Evolutionary conservation across 2,888 invertebrate genomes (phyloP), one percentile per base, ranked within the genome.

Genomic region (Entomobrya proxima): DNA sequence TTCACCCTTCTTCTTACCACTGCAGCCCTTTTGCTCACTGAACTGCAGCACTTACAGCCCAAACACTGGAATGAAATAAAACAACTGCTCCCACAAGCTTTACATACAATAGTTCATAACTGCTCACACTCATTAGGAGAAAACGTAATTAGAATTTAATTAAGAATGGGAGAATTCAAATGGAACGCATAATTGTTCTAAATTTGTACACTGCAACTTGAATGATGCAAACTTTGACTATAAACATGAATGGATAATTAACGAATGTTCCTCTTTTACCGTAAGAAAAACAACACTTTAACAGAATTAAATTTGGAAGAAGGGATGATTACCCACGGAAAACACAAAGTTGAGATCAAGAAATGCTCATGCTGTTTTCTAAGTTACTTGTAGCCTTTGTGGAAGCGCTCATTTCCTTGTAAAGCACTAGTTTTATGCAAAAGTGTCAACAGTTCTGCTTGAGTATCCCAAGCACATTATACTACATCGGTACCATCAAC

Each of bases 141-240:
- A 72, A 47, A 61, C 67, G 76, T 83, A 83, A 76, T 83, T 83
- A 76, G 83, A 67, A 40, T 83, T 83, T 76, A 76, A 83, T 83
- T 83, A 83, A 83, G 83, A 76, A 35, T 55, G 52, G 44, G 58
- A 76, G 83, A 67, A 55, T 18, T 76, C 76, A 83, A 75, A 83
- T 35, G 37, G 76, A 64, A 50, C 44, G 40, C 58, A 24, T 74
- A 81, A 81, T 81, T 47, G 44, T 61, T 82, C 75, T 15, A 67
- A 44, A 79, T 67, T 79, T 79, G 67, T 18, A 13, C n/a, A 47
- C n/a, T 2, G 1, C 67, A 21, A 13, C 3, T 40, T 67, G 37
- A 67, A 40, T 37, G 40, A 9, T 67, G 37, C 24, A 67, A 67
- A 67, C 37, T 67, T 67, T 67, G 11, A 40, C 67, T 21, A 21